Base-by-base conservation (phyloP, 2,888 invertebrate species). In the Harpalus rubripes region DNA sequence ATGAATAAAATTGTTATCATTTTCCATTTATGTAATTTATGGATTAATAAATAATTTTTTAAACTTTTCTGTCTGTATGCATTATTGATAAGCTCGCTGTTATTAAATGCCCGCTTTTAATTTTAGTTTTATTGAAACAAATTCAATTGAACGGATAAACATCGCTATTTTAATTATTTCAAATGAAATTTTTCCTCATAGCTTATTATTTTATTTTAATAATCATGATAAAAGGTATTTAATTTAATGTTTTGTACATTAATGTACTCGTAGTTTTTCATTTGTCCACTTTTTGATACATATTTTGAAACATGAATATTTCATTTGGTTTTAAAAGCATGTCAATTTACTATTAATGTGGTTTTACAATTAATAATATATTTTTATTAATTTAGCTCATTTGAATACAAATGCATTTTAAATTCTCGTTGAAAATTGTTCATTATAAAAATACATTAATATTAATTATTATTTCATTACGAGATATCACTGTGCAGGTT, bases 401-500 rank as follows among this genome's bases (percentile, higher is more conserved):
- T 72, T 72, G 32, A 15, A 72, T 26, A 74, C 58, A 78, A 78
- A 78, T 78, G 78, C 26, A n/a, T 78, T 78, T 78, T 78, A 78
- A 78, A 78, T 78, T 78, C 26, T 32, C 58, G 58, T 58, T 78
- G 78, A 58, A 78, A 78, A 78, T 76, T 56, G 56, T 58, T 58
- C 78, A 58, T 78, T 78, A 78, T 58, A 78, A 78, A 78, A 78
- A 78, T 78, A 26, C 78, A 78, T 78, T 78, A 78, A 78, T 78
- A 78, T 78, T 78, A 78, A 78, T 78, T 78, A 58, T 78, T 78
- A 44, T 74, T 74, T 56, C 44, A 74, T 74, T 74, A 74, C 68
- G 22, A 52, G 78, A 78, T 78, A 78, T 78, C 78, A 78, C 44
- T 72, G 78, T 78, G 78, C 58, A 41, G 10, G 44, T 74, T 74